Conservation (phyloP, 2,888 invertebrate species). For the Ethmia dodecea region DNA sequence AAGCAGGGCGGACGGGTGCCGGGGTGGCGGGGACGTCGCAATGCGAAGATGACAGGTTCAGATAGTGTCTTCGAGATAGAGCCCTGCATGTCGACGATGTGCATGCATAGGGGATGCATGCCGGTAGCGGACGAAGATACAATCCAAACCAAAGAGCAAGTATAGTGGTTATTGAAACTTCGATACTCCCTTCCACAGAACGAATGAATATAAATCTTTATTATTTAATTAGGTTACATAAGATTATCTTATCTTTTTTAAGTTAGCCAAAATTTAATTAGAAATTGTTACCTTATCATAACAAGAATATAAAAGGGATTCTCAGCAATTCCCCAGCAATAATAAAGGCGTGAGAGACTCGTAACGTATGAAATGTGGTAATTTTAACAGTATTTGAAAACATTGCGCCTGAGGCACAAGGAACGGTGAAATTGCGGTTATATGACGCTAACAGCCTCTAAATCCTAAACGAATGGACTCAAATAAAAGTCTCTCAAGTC, state of each 20-base stretch:
- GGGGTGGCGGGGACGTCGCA: conserved; percentile 47
- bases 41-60: conserved; percentile 46
- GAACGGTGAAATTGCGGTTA: conserved; percentile 39
- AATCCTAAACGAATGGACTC: conserved; percentile 46
- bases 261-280: too few species aligned
- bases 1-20: conserved; percentile 37
- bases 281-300: too few species aligned
- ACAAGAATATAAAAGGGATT: conserved; percentile 12
- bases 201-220: too few species aligned
- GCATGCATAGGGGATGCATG: conserved; percentile 1
- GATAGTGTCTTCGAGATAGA: conserved; percentile 33
- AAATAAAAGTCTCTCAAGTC: conserved; percentile 46
- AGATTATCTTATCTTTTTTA: too few species aligned
- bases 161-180: too few species aligned
- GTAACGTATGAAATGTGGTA: conserved; percentile 38
- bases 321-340: conserved; percentile 20
- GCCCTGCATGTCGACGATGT: conserved; percentile 12
- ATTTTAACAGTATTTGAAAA: conserved; percentile 45
- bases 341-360: conserved; percentile 23
- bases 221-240: too few species aligned
- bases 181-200: too few species aligned
- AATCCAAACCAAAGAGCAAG: too few species aligned
- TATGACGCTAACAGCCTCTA: conserved; percentile 46
- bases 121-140: too few species aligned
- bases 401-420: conserved; percentile 33